These are phyloP conservation scores for Onychomys torridus DNA, from an alignment of 2,797 vertebrate genomes.

Conservation along the genomic window DNA sequence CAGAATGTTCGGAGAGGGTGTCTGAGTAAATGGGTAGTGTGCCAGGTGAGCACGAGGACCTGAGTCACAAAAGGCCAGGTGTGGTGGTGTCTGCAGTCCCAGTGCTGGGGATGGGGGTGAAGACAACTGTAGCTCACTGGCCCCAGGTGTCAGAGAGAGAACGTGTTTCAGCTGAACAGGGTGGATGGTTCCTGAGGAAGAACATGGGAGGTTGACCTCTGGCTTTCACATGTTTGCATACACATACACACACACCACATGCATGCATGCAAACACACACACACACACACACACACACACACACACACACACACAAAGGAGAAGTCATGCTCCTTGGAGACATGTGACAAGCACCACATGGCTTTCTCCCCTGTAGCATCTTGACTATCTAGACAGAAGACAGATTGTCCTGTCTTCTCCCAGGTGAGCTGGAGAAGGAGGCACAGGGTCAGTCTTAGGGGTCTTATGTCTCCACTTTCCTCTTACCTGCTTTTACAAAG, in stretches of 20 bases:
- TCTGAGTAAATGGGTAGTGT: background rate
- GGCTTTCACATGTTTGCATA: background rate
- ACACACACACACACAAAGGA: background rate
- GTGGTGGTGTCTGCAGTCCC: too few species aligned
- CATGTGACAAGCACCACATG: background rate
- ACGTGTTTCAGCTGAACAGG: background rate
- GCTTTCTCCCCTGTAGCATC: background rate
- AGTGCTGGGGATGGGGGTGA: rapidly evolving
- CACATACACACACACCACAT: background rate
- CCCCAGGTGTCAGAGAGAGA: background rate
- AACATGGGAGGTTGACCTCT: background rate
- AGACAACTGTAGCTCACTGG: background rate
- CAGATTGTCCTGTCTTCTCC: background rate
- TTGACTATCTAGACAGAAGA: background rate
- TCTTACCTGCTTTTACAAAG: background rate
- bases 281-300: too few species aligned
- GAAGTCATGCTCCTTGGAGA: background rate
- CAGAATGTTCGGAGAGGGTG: background rate
- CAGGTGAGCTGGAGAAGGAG: background rate
- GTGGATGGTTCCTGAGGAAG: background rate
- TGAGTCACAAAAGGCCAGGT: background rate
- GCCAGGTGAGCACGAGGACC: background rate
- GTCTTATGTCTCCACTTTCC: background rate
- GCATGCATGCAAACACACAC: too few species aligned
- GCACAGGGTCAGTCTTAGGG: background rate